Evolutionary conservation across 2,113 vertebrate species (phyloP).

Genomic region (Emberiza fucata): DNA sequence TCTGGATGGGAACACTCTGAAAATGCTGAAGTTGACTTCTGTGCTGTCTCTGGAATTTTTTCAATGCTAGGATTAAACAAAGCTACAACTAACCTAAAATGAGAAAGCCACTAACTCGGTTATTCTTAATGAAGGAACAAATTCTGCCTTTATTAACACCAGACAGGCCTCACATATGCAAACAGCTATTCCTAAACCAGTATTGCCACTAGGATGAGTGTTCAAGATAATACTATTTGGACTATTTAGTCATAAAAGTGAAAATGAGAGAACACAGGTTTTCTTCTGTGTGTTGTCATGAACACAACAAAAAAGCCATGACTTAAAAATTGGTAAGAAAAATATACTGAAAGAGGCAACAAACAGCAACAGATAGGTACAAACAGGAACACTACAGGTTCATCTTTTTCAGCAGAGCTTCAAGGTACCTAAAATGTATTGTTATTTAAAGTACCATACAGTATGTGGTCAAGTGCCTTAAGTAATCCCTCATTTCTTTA

Average conservation of each 20-base stretch:
- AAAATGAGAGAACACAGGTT: background rate
- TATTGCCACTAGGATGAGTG: background rate
- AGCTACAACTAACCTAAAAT: background rate
- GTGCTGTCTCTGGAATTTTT: background rate
- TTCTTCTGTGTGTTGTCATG: background rate
- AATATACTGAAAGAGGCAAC: background rate
- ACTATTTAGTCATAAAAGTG: background rate
- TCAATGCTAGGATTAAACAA: background rate
- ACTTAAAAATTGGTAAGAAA: background rate
- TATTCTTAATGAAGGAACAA: background rate
- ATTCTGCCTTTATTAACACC: conserved; percentile 7
- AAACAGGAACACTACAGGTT: background rate
- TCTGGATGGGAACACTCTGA: background rate
- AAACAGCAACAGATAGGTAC: background rate
- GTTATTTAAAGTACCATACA: background rate
- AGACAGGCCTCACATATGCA: background rate
- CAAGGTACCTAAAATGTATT: background rate
- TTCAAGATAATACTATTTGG: background rate
- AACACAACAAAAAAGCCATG: background rate
- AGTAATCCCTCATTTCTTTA: background rate
- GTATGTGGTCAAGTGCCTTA: background rate
- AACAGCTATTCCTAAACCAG: background rate
- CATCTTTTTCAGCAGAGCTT: background rate
- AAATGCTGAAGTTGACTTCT: background rate
- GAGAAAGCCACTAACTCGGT: background rate